phyloP scores from a whole-genome alignment of 2,797 vertebrate genomes.

The Pelodytes ibericus region DNA sequence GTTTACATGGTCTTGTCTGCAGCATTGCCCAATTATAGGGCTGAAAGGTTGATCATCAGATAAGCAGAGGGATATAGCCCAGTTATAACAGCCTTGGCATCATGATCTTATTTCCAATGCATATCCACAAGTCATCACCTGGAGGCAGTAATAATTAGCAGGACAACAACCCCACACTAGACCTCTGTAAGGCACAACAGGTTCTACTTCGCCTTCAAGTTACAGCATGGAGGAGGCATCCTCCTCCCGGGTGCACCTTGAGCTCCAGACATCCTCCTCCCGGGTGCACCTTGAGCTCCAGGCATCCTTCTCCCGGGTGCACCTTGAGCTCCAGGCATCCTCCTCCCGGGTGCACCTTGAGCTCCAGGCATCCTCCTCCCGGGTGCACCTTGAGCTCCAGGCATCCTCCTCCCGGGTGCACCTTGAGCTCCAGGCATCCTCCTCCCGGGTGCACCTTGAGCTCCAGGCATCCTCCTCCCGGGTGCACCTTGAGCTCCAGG shows the following conservation, averaged over 20 bases:
- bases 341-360: not conserved
- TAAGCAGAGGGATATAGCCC: not conserved
- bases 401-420: not conserved
- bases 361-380: not conserved
- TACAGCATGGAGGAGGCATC: not conserved
- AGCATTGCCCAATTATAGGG: too few species aligned
- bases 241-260: too few species aligned
- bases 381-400: not conserved
- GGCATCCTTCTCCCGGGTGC: not conserved
- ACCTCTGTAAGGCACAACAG: constrained; percentile 28
- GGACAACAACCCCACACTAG: not conserved
- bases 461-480: not conserved
- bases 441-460: not conserved
- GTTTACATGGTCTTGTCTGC: too few species aligned
- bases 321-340: not conserved
- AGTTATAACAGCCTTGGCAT: not conserved
- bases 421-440: not conserved
- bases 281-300: not conserved
- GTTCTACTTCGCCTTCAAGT: constrained; percentile 14
- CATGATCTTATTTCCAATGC: too few species aligned
- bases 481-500: not conserved
- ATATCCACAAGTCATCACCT: not conserved
- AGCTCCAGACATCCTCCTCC: too few species aligned
- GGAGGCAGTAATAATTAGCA: not conserved
- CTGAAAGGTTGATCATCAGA: not conserved